Conservation (phyloP, 2,888 invertebrate genomes). For the Melolontha melolontha region DNA sequence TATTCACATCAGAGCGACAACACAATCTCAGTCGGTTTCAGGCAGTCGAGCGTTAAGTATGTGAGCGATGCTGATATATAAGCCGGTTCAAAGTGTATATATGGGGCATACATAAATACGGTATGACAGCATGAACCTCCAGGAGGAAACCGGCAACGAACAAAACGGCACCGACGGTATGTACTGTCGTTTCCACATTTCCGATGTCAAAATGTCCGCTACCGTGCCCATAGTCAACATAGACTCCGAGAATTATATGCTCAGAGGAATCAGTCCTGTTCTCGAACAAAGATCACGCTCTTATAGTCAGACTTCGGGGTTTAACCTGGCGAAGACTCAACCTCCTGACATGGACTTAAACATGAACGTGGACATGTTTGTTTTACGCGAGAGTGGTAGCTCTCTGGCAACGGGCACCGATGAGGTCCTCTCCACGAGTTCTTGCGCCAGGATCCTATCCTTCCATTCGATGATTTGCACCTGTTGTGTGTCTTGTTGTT, state of each 20-base stretch:
- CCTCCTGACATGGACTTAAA: slow-evolving; percentile 49
- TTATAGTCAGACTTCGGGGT: slow-evolving; percentile 16
- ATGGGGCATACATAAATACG: slow-evolving; percentile 53
- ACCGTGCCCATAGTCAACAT: slow-evolving; percentile 63
- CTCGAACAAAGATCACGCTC: slow-evolving; percentile 53
- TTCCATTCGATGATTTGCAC: slow-evolving; percentile 66
- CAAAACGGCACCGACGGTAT: slow-evolving; percentile 51
- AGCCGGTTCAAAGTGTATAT: slow-evolving; percentile 27
- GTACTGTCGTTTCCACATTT: slow-evolving; percentile 51
- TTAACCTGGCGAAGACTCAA: slow-evolving; percentile 50
- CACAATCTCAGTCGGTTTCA: slow-evolving; percentile 45
- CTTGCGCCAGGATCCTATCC: slow-evolving; percentile 66
- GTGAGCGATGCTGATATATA: slow-evolving; percentile 29
- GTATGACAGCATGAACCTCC: slow-evolving; percentile 61
- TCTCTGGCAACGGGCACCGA: slow-evolving; percentile 52
- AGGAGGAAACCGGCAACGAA: slow-evolving; percentile 51
- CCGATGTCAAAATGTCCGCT: slow-evolving; percentile 45
- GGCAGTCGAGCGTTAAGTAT: slow-evolving; percentile 25
- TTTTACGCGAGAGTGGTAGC: slow-evolving; percentile 60
- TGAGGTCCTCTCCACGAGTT: slow-evolving; percentile 48
- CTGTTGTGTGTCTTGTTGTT: slow-evolving; percentile 69
- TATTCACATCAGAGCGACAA: slow-evolving; percentile 26
- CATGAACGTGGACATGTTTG: slow-evolving; percentile 62
- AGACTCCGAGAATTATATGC: slow-evolving; percentile 69
- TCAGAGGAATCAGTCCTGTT: slow-evolving; percentile 63